Evolutionary conservation across 2,113 vertebrate genomes (phyloP).

Genomic region (Actenoides lindsayi): DNA sequence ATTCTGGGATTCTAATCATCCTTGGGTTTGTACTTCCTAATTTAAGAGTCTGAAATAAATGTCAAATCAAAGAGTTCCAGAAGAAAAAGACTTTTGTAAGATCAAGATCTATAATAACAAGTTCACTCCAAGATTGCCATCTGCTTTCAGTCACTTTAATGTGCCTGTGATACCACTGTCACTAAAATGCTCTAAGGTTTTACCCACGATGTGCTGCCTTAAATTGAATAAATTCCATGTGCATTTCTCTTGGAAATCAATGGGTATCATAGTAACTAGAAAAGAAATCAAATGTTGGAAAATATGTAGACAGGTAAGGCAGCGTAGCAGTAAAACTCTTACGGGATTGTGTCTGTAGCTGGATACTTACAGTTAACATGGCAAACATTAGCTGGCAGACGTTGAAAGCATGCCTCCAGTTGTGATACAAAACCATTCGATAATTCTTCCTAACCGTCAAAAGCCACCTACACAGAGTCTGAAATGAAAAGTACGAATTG

Average conservation of each 20-base stretch:
- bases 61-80: constrained; percentile 29
- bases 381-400: constrained; percentile 99
- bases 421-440: constrained; percentile 97
- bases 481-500: constrained; percentile 60
- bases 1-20: background rate
- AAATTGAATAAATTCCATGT: background rate
- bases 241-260: background rate
- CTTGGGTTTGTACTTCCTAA: background rate
- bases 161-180: background rate
- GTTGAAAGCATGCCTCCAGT: constrained; percentile 99
- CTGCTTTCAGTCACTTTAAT: constrained; percentile 52
- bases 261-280: background rate
- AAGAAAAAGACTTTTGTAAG: constrained; percentile 3
- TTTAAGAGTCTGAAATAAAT: constrained; percentile 18
- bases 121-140: constrained; percentile 20
- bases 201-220: background rate
- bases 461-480: constrained; percentile 98
- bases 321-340: background rate
- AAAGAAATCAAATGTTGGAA: background rate
- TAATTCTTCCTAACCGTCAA: constrained; percentile 99
- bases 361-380: constrained; percentile 90
- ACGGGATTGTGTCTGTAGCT: background rate
- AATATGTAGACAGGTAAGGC: background rate
- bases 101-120: constrained; percentile 32
- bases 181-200: constrained; percentile 3